Conservation (phyloP, 1,140 invertebrate species). For the Halictus rubicundus region DNA sequence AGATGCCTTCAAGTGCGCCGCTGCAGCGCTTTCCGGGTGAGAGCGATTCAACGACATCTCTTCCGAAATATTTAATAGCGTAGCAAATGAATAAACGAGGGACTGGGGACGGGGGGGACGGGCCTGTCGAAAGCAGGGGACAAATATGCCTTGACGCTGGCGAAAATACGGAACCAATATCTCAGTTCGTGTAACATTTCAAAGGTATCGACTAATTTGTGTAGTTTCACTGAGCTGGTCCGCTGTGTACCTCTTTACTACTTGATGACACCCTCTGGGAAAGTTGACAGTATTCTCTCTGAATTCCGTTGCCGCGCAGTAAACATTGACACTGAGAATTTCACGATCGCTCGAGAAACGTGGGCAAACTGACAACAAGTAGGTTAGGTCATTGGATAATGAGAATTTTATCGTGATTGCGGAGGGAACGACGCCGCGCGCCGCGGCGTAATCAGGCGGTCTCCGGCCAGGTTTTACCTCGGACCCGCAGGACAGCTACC, state of each 20-base stretch:
- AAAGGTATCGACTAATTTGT: background rate
- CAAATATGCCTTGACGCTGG: background rate
- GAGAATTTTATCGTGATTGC: background rate
- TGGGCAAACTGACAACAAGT: background rate
- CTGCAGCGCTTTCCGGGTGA: too few relatives aligned
- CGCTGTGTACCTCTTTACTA: background rate
- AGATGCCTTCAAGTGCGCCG: too few relatives aligned
- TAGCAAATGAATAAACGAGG: too few relatives aligned
- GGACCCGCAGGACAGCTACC: too few relatives aligned
- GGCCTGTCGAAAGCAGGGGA: background rate
- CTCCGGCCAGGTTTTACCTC: background rate
- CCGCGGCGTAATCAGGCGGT: background rate
- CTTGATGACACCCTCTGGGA: background rate
- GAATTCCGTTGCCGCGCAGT: background rate
- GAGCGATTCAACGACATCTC: too few relatives aligned
- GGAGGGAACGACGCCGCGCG: background rate
- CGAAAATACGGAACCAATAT: background rate
- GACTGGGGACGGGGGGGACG: too few relatives aligned
- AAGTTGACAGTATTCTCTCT: slow-evolving; percentile 3
- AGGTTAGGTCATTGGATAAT: background rate
- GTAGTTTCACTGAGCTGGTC: background rate
- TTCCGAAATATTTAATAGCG: too few relatives aligned
- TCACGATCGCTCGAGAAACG: background rate
- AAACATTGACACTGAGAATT: background rate
- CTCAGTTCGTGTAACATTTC: background rate